These are phyloP conservation scores for Rhaphigaster nebulosa DNA, from an alignment of 2,888 invertebrate genomes.

Conservation along the genomic window DNA sequence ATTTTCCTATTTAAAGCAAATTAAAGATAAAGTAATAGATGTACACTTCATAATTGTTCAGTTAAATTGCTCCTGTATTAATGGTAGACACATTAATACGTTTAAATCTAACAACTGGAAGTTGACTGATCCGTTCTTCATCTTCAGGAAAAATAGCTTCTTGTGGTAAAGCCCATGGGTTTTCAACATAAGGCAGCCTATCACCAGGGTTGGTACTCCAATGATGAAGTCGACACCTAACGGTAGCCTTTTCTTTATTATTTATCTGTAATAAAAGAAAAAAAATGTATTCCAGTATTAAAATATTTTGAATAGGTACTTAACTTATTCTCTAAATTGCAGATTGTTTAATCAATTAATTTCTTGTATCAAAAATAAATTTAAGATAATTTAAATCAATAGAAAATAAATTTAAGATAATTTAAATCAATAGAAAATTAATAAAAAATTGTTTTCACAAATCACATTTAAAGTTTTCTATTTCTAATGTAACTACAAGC, in stretches of 20 bases:
- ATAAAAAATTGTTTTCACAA: no score
- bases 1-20: neutral
- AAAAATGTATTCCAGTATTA: neutral
- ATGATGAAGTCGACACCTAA: slow-evolving; percentile 85
- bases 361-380: no score
- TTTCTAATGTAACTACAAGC: no score
- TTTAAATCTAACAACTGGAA: slow-evolving; percentile 49
- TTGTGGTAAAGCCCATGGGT: slow-evolving; percentile 73
- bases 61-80: neutral
- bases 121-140: slow-evolving; percentile 40
- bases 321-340: neutral
- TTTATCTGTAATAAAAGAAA: slow-evolving; percentile 74
- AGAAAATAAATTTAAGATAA: no score
- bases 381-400: no score
- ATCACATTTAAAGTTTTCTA: no score
- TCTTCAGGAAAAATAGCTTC: slow-evolving; percentile 76
- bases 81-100: neutral
- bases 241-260: slow-evolving; percentile 78
- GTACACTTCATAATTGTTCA: neutral
- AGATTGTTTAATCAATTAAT: no score
- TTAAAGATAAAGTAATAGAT: neutral
- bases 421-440: no score
- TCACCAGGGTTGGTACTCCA: slow-evolving; percentile 78
- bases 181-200: slow-evolving; percentile 72
- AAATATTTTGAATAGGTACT: neutral